Conservation (phyloP, 2,797 vertebrate species). For the Serranus cabrilla region DNA sequence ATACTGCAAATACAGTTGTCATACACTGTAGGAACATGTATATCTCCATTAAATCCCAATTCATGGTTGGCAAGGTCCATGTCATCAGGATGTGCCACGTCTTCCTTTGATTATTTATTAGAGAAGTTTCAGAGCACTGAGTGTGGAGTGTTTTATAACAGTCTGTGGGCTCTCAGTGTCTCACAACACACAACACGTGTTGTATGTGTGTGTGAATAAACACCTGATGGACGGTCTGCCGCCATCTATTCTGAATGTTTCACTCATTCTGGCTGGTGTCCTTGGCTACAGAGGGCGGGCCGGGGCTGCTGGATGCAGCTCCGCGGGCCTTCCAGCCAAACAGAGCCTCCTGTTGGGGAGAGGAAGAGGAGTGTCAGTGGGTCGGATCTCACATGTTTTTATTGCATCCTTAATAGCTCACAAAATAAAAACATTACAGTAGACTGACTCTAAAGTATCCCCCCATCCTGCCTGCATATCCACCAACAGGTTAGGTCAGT, state of each 20-base stretch:
- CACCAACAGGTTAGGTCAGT: no score
- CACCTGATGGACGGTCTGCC: conserved; percentile 26
- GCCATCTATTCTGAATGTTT: conserved; percentile 36
- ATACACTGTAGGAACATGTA: background rate
- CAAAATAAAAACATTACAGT: no score
- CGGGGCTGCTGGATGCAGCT: conserved; percentile 71
- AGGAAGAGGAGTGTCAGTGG: conserved; percentile 9
- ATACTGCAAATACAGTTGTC: conserved; percentile 21
- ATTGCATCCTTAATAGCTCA: no score
- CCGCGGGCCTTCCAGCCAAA: conserved; percentile 70
- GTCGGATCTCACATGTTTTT: background rate
- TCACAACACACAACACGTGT: conserved; percentile 18
- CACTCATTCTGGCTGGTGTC: conserved; percentile 66
- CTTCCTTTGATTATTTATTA: conserved; percentile 37
- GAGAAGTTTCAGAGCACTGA: conserved; percentile 10
- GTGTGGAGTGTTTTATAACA: conserved; percentile 1
- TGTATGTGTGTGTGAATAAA: background rate
- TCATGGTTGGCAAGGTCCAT: conserved; percentile 12
- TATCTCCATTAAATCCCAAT: conserved; percentile 1
- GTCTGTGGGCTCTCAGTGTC: conserved; percentile 2
- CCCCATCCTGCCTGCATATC: no score
- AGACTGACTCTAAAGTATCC: no score
- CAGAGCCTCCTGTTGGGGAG: conserved; percentile 76
- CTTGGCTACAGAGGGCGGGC: conserved; percentile 54
- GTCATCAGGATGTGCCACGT: conserved; percentile 20